Percentiles rank a stretch among this genome's conserved stretches.
Conservation (phyloP, 1,140 invertebrate species). For the Aphidius ervi region DNA sequence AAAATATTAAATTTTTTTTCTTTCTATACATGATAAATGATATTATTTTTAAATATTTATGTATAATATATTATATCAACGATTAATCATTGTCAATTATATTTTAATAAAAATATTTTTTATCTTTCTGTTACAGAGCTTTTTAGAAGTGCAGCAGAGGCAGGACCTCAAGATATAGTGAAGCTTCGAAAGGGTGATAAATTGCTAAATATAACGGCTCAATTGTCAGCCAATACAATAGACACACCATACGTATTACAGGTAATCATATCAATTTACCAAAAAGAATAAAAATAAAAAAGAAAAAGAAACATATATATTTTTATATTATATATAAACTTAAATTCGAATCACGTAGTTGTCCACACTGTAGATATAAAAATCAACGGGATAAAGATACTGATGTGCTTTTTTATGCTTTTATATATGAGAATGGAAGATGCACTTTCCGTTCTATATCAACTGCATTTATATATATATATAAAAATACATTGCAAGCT, state of each 20-base stretch:
- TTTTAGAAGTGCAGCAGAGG: conserved; percentile 61
- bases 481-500: no score
- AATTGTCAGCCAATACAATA: conserved; percentile 59
- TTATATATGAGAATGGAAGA: no score
- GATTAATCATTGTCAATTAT: not conserved
- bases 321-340: no score
- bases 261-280: conserved; percentile 45
- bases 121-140: conserved; percentile 52
- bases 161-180: conserved; percentile 60
- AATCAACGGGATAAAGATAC: no score
- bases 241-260: conserved; percentile 60
- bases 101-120: not conserved
- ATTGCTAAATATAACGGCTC: conserved; percentile 63
- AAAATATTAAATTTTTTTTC: no score
- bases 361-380: no score
- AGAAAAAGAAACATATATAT: not conserved
- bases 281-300: not conserved
- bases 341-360: no score
- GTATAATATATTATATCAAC: not conserved
- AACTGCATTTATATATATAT: no score
- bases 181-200: conserved; percentile 60
- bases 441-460: no score
- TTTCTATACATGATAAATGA: not conserved
- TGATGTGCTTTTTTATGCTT: no score
- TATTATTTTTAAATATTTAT: not conserved